Base-by-base conservation (phyloP, 1,140 invertebrate species). In the Mactra quadrangularis region DNA sequence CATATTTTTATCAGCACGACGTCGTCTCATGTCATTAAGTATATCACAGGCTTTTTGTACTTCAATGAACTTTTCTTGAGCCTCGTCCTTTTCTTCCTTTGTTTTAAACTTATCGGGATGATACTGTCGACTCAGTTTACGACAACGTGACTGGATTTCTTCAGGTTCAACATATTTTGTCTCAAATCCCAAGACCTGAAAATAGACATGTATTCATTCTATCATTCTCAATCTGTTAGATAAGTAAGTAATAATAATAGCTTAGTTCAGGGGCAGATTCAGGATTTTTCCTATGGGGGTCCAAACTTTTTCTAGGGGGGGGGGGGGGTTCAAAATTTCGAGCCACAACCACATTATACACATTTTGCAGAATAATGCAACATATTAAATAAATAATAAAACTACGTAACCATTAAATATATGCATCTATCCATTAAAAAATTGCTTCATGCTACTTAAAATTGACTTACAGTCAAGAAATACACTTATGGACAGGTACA, bases 31-130 rank as follows among this genome's bases (percentile, higher is more conserved):
- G 76, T 95, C 96, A 3, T 97, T 98, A 0, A 99, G 93, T 31
- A 96, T 96, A 88, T 98, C 97, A 89, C 98, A 99, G 0, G 98
- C 97, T 91, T 97, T 95, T 90, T 98, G 97, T 83, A 99, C 97
- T 89, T 98, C 96, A 94, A 98, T 97, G 89, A 99, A 99, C 74
- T 94, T 96, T 87, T 97, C 96, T 90, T 98, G 96, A 1, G 97
- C 97, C 7, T 93, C 93, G 15, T 93, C 92, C 79, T 91, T 93
- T 78, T 95, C 94, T 0, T 93, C 92, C 17, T 82, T 83, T 62
- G 90, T 96, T 90, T 96, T 96, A 3, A 96, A 95, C 92, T 97
- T 98, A 88, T 99, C 98, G 0, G 98, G 98, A 94, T 99, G 98
- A 93, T 96, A 96, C 91, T 97, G 95, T n/a, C 96, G 95, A 0